Conservation (phyloP, 2,797 vertebrate genomes). For the Cyclura pinguis region DNA sequence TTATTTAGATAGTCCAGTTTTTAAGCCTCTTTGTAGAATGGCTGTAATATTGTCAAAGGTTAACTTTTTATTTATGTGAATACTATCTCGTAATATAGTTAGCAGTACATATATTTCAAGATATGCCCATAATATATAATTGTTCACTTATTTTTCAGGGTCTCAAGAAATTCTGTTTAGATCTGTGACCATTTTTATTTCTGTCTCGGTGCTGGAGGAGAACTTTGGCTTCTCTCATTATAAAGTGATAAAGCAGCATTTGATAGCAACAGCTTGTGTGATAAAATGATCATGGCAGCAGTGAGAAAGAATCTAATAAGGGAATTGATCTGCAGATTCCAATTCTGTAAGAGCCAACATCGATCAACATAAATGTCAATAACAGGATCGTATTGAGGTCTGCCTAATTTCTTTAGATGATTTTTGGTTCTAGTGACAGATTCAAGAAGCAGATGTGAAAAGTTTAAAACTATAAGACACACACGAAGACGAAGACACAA, state of each 20-base stretch:
- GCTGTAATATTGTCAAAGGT: neutral
- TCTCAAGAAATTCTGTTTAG: slow-evolving; percentile 63
- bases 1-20: neutral
- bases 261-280: slow-evolving; percentile 76
- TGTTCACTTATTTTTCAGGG: slow-evolving; percentile 54
- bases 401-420: slow-evolving; percentile 78
- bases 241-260: slow-evolving; percentile 77
- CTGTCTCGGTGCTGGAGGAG: slow-evolving; percentile 65
- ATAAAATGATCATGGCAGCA: slow-evolving; percentile 81
- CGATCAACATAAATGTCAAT: slow-evolving; percentile 81
- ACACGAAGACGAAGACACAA: slow-evolving; percentile 38
- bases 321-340: slow-evolving; percentile 84
- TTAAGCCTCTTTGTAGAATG: neutral
- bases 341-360: slow-evolving; percentile 83
- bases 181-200: slow-evolving; percentile 67
- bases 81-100: neutral
- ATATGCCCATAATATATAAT: slow-evolving; percentile 50
- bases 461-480: slow-evolving; percentile 62
- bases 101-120: slow-evolving; percentile 35
- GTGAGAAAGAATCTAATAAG: slow-evolving; percentile 82
- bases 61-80: neutral
- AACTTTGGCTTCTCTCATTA: slow-evolving; percentile 74
- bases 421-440: slow-evolving; percentile 68
- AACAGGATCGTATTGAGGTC: slow-evolving; percentile 73
- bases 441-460: slow-evolving; percentile 75